Evolutionary conservation across 2,113 vertebrate species (phyloP), one percentile per base, ranked within the genome.

Genomic region (Notarius quadriscutis): DNA sequence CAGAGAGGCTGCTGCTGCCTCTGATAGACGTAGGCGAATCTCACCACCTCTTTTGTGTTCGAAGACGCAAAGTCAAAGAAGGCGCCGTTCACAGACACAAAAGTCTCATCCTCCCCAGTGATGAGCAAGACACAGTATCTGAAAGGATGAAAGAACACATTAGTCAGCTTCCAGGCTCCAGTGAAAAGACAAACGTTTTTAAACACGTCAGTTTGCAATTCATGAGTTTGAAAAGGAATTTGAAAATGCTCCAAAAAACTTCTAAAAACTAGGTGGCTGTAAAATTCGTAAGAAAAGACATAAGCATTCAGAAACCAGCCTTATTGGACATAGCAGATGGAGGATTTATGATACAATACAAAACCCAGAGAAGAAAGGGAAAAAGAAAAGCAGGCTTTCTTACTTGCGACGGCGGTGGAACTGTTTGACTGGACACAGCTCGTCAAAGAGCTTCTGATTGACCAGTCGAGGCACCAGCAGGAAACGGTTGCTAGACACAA

Each of bases 361-460:
- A 51, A 27, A 51, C 22, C 3, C 25, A 77, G 14, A n/a, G 4
- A 62, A 51, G 1, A 51, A 27, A 78, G 1, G 7, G 11, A 71
- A 53, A 2, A 34, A 53, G 71, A 53, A 2, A 34, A 53, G 71
- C 8, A 30, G 25, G 50, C 1, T n/a, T 18, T 86, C 97, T 95
- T 95, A 99, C 98, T 99, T 99, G 62, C 97, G 96, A 84, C 97
- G 96, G 0, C 97, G 94, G 91, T 99, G 98, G 87, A 97, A 97
- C 89, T 98, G 97, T 88, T 97, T 97, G 77, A 97, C 94, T 0
- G 98, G 97, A 93, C 98, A 99, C 84, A 99, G 95, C 89, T 99
- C 97, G 81, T 98, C 96, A 88, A 99, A 99, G 27, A 98, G 90
- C 93, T 95, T 96, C 94, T 99, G 98, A 94, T 91, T 98, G 91